Percentiles rank a stretch among this genome's conserved stretches.
These are phyloP conservation scores for Tamias sibiricus DNA, from an alignment of 2,113 vertebrate genomes.

Conservation along the genomic window DNA sequence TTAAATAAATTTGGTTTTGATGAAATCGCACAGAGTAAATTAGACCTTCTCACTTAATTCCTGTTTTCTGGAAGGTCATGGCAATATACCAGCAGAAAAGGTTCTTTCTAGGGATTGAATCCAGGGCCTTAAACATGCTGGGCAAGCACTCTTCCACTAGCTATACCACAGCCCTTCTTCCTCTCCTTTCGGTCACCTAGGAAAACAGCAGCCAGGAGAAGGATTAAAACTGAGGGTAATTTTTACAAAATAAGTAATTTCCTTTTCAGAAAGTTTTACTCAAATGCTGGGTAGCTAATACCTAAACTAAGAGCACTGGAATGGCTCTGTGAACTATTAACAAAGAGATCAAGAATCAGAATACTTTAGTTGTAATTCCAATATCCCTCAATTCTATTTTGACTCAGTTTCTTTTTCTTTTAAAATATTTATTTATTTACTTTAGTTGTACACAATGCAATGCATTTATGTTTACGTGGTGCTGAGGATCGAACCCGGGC, in stretches of 20 bases:
- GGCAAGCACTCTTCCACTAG: background rate
- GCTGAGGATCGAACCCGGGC: no score
- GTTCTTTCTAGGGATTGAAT: background rate
- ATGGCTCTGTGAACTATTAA: conserved; percentile 13
- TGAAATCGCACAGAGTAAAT: conserved; percentile 39
- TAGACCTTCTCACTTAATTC: conserved; percentile 53
- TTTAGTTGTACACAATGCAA: no score
- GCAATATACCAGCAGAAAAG: conserved; percentile 27
- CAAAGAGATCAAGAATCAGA: conserved; percentile 40
- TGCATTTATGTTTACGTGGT: no score
- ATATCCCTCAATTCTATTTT: conserved; percentile 41
- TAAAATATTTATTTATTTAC: no score
- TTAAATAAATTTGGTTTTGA: conserved; percentile 71
- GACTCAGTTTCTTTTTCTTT: conserved; percentile 78
- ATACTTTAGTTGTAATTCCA: conserved; percentile 39
- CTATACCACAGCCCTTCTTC: background rate
- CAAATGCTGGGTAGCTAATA: conserved; percentile 15
- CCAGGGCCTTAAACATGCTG: background rate
- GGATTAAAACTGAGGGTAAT: conserved; percentile 35
- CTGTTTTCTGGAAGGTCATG: conserved; percentile 19
- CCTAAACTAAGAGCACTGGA: conserved; percentile 3
- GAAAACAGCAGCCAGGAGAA: conserved; percentile 47
- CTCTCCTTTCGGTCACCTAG: conserved; percentile 18
- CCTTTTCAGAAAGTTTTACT: conserved; percentile 50
- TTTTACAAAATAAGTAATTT: conserved; percentile 67